Percentiles rank a stretch among this genome's conserved stretches.
Conservation (phyloP, 1,140 invertebrate genomes). For the Dendrolimus kikuchii region DNA sequence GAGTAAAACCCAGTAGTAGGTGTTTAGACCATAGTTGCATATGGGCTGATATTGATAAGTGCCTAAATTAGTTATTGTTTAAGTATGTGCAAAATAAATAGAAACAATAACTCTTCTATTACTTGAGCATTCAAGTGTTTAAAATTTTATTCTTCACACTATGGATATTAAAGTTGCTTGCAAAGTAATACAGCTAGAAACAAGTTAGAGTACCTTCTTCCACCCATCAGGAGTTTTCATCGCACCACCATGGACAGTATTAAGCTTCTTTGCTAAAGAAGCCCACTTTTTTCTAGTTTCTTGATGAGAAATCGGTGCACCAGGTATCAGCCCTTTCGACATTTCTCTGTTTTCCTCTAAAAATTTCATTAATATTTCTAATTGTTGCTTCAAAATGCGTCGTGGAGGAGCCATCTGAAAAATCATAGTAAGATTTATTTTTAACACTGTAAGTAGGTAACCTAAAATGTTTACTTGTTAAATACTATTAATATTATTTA, state of each 20-base stretch:
- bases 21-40: too few species aligned
- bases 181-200: constrained; percentile 4
- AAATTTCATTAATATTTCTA: constrained; percentile 52
- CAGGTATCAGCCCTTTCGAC: constrained; percentile 37
- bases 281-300: constrained; percentile 44
- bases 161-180: background rate
- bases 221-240: constrained; percentile 49
- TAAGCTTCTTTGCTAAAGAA: constrained; percentile 41
- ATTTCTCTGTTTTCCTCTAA: constrained; percentile 51
- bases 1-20: too few species aligned
- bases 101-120: too few species aligned
- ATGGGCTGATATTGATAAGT: too few species aligned
- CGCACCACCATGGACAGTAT: constrained; percentile 41
- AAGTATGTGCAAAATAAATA: too few species aligned
- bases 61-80: too few species aligned
- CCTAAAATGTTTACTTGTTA: too few species aligned
- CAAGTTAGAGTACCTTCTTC: constrained; percentile 40
- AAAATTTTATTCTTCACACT: too few species aligned
- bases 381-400: constrained; percentile 42
- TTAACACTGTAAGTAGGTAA: too few species aligned
- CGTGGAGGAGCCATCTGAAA: constrained; percentile 55
- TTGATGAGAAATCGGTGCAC: constrained; percentile 32
- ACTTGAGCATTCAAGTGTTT: too few species aligned
- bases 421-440: constrained; percentile 3
- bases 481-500: background rate